Percentiles rank a stretch among this genome's conserved stretches.
Evolutionary conservation across 2,888 invertebrate genomes (phyloP).

Genomic region (Phortica okadai): DNA sequence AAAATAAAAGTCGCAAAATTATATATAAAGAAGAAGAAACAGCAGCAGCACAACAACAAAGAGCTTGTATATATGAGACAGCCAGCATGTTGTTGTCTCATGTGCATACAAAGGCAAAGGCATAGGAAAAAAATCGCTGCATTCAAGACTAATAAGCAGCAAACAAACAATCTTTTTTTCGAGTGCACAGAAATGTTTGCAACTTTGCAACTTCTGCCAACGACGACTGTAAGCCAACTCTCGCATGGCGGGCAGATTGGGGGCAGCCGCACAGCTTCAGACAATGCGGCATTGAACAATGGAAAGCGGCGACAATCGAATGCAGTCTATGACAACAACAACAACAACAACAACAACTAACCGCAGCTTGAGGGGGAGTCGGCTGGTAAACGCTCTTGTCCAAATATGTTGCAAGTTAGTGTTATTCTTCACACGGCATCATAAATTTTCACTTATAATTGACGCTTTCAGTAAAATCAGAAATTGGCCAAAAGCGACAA

Average conservation of each 20-base stretch:
- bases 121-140: constrained; percentile 33
- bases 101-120: constrained; percentile 26
- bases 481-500: constrained; percentile 65
- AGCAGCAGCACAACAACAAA: neutral
- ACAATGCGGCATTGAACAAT: constrained; percentile 6
- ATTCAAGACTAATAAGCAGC: constrained; percentile 32
- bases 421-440: constrained; percentile 75
- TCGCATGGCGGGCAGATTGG: neutral
- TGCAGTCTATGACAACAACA: neutral
- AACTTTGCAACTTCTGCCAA: neutral
- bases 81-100: neutral
- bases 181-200: too few species aligned
- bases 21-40: neutral
- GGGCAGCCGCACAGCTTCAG: neutral
- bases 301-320: neutral
- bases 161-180: neutral
- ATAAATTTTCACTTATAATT: constrained; percentile 75
- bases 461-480: constrained; percentile 74
- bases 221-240: neutral
- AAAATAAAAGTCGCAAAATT: constrained; percentile 6
- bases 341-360: constrained; percentile 20
- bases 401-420: constrained; percentile 72
- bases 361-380: neutral
- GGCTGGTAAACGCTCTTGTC: constrained; percentile 49
- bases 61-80: neutral